Evolutionary conservation across 2,888 invertebrate species (phyloP).

Genomic region (Lithophane semibrunnea): DNA sequence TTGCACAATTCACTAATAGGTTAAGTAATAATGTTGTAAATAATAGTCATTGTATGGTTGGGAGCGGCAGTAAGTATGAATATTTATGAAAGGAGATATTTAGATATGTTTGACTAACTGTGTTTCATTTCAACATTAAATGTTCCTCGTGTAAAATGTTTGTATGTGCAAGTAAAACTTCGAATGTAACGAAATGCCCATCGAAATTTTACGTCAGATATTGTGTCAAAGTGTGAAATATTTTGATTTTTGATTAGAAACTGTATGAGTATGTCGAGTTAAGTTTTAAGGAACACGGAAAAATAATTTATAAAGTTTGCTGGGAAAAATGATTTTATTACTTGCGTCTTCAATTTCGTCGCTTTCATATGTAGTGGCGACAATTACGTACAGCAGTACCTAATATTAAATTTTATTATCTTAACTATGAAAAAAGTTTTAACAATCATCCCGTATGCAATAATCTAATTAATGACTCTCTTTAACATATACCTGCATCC

Average conservation of each 20-base stretch:
- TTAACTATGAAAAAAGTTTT: neutral
- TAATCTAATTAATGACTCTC: neutral
- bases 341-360: neutral
- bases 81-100: slow-evolving; percentile 55
- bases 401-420: neutral
- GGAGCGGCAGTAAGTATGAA: slow-evolving; percentile 50
- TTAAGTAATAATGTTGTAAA: slow-evolving; percentile 79
- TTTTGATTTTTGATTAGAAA: slow-evolving; percentile 55
- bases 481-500: neutral
- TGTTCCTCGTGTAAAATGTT: slow-evolving; percentile 76
- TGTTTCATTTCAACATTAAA: slow-evolving; percentile 68
- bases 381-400: neutral
- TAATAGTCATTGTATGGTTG: slow-evolving; percentile 73
- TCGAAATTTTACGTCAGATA: slow-evolving; percentile 58
- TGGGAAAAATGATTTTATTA: slow-evolving; percentile 48
- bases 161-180: slow-evolving; percentile 58
- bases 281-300: slow-evolving; percentile 33
- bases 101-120: slow-evolving; percentile 66
- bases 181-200: slow-evolving; percentile 57
- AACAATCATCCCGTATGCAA: neutral
- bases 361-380: neutral
- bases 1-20: slow-evolving; percentile 88
- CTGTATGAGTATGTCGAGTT: slow-evolving; percentile 39
- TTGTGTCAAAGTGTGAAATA: slow-evolving; percentile 48
- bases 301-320: slow-evolving; percentile 44